phyloP scores from a whole-genome alignment of 2,797 vertebrate species.

The Hapalemur alaotrensis region DNA sequence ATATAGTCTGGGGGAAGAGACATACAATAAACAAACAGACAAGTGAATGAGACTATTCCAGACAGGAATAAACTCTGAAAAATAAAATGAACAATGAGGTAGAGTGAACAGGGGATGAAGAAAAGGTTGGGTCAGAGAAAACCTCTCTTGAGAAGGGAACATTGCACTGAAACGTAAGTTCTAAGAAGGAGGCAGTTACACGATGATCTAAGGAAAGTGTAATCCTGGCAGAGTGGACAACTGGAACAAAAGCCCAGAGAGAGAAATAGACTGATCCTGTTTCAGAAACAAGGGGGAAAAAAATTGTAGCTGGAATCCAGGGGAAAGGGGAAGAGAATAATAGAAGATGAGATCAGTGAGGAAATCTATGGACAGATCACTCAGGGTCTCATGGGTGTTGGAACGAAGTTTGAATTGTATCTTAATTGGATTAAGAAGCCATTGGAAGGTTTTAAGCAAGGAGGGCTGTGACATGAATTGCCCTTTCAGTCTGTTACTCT shows the following conservation, averaged over 20 bases:
- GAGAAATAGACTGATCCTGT: not conserved
- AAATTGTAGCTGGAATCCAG: not conserved
- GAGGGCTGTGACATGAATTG: not conserved
- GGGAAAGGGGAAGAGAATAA: not conserved
- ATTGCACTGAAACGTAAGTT: not conserved
- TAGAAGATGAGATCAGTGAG: not conserved
- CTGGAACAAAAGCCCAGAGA: not conserved
- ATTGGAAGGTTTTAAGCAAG: not conserved
- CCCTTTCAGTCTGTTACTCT: not conserved
- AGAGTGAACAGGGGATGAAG: not conserved
- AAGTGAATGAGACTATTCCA: not conserved
- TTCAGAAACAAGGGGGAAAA: not conserved
- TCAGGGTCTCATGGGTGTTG: not conserved
- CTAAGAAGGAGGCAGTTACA: not conserved
- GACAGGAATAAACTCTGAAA: not conserved
- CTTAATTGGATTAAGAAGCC: not conserved
- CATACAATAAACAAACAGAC: not conserved
- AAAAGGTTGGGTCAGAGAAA: not conserved
- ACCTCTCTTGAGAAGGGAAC: not conserved
- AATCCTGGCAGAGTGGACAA: not conserved
- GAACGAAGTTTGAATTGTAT: not conserved
- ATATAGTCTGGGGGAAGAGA: not conserved
- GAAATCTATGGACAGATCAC: not conserved
- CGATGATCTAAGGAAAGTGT: not conserved
- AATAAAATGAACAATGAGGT: not conserved